Conservation (phyloP, 2,888 invertebrate species). For the Lobophora halterata region DNA sequence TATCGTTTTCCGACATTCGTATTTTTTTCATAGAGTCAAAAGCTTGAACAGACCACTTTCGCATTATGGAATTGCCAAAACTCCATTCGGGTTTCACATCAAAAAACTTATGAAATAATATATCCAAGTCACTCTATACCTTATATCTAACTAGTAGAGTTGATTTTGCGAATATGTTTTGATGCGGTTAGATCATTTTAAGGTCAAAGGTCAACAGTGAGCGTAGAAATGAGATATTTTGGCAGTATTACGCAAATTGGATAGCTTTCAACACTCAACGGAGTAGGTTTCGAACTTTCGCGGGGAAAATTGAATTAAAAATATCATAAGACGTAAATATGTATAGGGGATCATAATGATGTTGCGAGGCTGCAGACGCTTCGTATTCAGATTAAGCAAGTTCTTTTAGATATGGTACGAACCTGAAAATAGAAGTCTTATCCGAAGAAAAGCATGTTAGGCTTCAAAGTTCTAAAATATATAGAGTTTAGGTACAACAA, state of each 20-base stretch:
- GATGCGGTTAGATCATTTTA: slow-evolving; percentile 42
- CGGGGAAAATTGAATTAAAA: slow-evolving; percentile 80
- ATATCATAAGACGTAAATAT: slow-evolving; percentile 79
- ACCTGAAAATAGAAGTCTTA: slow-evolving; percentile 21
- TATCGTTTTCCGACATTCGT: slow-evolving; percentile 76
- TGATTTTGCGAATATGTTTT: slow-evolving; percentile 30
- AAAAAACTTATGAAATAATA: slow-evolving; percentile 41
- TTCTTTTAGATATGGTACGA: slow-evolving; percentile 37
- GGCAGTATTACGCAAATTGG: slow-evolving; percentile 82
- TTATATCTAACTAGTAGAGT: slow-evolving; percentile 29
- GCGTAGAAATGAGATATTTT: slow-evolving; percentile 82
- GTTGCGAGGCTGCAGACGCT: slow-evolving; percentile 48
- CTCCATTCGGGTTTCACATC: slow-evolving; percentile 59
- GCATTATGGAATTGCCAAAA: slow-evolving; percentile 81
- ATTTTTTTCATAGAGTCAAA: slow-evolving; percentile 80
- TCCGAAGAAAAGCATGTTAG: too few relatives aligned
- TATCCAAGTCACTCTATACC: slow-evolving; percentile 32
- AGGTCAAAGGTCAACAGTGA: slow-evolving; percentile 52
- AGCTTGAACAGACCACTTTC: slow-evolving; percentile 81
- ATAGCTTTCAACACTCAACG: slow-evolving; percentile 81
- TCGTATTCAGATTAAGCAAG: slow-evolving; percentile 44
- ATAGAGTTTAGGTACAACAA: not conserved
- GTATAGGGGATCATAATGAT: slow-evolving; percentile 73
- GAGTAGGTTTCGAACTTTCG: slow-evolving; percentile 79
- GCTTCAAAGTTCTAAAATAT: not conserved